phyloP scores from a whole-genome alignment of 2,113 vertebrate species.

The Macrotus californicus region DNA sequence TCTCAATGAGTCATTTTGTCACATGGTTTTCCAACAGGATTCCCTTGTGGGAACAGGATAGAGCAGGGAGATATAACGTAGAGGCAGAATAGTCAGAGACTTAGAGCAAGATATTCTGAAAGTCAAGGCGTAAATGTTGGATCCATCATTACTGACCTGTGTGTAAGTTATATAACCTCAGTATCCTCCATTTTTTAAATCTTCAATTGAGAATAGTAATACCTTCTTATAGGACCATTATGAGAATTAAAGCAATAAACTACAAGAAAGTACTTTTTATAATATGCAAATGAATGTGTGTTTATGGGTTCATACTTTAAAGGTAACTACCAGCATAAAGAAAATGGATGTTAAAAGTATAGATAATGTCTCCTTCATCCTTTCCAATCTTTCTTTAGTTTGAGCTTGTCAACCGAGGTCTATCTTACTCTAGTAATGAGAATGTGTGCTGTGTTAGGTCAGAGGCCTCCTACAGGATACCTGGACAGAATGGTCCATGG shows the following conservation, averaged over 20 bases:
- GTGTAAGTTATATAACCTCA: neutral
- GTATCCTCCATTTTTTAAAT: neutral
- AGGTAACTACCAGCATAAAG: neutral
- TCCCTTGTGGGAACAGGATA: neutral
- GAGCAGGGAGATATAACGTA: neutral
- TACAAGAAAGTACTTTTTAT: neutral
- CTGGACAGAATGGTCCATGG: neutral
- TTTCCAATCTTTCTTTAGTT: neutral
- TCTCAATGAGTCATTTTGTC: neutral
- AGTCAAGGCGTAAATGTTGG: neutral
- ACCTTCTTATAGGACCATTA: neutral
- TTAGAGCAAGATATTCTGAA: neutral
- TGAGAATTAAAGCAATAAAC: neutral
- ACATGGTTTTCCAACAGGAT: neutral
- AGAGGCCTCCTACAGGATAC: neutral
- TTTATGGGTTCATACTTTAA: neutral
- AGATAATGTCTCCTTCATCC: neutral
- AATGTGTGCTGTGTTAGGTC: neutral
- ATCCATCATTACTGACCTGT: neutral
- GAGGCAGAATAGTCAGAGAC: neutral
- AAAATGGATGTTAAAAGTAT: neutral
- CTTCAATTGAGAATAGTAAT: neutral
- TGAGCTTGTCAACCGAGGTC: neutral
- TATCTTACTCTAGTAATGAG: neutral
- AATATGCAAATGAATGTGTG: neutral